Evolutionary conservation across 2,113 vertebrate species (phyloP).

Genomic region (Hiodon tergisus): DNA sequence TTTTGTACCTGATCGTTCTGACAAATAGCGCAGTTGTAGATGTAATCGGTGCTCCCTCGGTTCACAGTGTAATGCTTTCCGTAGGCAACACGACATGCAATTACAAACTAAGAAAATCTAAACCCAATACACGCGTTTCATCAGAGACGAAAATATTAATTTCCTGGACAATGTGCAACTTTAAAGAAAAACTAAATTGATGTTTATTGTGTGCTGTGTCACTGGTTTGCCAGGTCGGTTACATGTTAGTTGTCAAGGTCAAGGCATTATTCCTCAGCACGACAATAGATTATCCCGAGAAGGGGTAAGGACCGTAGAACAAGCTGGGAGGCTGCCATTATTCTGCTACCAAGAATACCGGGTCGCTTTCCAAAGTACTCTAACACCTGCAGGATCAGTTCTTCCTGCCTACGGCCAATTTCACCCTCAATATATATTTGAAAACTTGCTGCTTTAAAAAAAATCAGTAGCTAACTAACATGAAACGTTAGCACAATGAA

Average conservation of each 20-base stretch:
- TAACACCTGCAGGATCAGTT: constrained; percentile 41
- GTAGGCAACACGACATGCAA: neutral
- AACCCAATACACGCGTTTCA: neutral
- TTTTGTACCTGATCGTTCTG: neutral
- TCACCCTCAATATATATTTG: too few relatives aligned
- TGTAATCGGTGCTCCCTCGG: neutral
- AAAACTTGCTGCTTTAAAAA: too few relatives aligned
- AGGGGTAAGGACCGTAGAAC: neutral
- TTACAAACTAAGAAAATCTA: neutral
- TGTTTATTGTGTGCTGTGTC: neutral
- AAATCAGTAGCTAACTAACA: too few relatives aligned
- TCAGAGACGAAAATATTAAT: neutral
- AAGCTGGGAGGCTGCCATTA: neutral
- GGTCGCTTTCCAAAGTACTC: constrained; percentile 37
- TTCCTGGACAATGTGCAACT: too few relatives aligned
- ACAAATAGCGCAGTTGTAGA: neutral
- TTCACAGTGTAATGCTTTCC: neutral
- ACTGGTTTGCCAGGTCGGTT: neutral
- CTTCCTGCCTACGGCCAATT: neutral
- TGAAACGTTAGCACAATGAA: too few relatives aligned
- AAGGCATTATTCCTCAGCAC: constrained; percentile 4
- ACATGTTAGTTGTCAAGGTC: neutral
- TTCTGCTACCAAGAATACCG: neutral
- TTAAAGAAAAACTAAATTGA: too few relatives aligned
- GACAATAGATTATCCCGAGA: constrained; percentile 13